Evolutionary conservation across 2,113 vertebrate genomes (phyloP).

Genomic region (Sebastes schlegelii): DNA sequence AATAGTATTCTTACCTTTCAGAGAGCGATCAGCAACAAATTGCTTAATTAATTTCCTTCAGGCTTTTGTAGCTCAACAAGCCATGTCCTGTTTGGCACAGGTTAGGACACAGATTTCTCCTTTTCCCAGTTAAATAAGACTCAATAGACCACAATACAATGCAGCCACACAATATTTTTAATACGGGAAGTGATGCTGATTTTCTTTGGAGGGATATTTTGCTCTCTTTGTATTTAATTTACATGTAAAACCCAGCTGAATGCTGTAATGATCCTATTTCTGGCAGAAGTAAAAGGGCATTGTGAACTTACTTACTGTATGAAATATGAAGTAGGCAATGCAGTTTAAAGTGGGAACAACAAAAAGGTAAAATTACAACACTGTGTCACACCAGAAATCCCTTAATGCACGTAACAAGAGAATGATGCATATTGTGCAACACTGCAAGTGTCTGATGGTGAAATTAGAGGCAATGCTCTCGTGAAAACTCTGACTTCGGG

Average conservation of each 20-base stretch:
- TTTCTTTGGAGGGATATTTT: background rate
- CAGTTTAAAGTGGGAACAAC: background rate
- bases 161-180: background rate
- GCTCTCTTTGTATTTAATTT: background rate
- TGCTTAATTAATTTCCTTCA: slow-evolving; percentile 22
- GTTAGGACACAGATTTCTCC: background rate
- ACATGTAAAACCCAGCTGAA: background rate
- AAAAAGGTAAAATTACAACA: slow-evolving; percentile 18
- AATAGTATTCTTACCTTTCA: slow-evolving; percentile 42
- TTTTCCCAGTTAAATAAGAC: background rate
- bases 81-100: background rate
- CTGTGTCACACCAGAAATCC: background rate
- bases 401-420: slow-evolving; percentile 22
- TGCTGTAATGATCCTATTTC: background rate
- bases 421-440: slow-evolving; percentile 26
- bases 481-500: slow-evolving; percentile 26
- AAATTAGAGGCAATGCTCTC: slow-evolving; percentile 15
- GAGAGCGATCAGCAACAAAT: slow-evolving; percentile 36
- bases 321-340: background rate
- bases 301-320: background rate
- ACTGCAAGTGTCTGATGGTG: slow-evolving; percentile 14
- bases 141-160: background rate
- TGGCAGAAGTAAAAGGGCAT: background rate
- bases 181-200: background rate
- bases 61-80: slow-evolving; percentile 24